phyloP scores from a whole-genome alignment of 2,113 vertebrate species.

The Carassius auratus region DNA sequence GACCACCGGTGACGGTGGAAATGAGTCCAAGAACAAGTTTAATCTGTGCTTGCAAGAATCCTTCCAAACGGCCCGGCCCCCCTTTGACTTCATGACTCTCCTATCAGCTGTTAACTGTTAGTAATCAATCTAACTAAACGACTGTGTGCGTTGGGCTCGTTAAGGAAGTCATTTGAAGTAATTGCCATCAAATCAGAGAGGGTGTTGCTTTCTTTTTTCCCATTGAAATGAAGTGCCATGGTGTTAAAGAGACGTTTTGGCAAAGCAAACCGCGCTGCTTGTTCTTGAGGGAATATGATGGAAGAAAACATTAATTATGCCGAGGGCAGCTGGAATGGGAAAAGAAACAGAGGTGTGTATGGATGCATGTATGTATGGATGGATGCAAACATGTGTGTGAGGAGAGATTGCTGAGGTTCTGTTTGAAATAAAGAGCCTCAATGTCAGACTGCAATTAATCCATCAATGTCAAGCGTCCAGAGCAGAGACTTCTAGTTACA shows the following conservation, averaged over 20 bases:
- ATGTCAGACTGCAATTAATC: constrained; percentile 67
- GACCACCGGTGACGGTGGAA: constrained; percentile 1
- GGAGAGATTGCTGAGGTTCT: constrained; percentile 48
- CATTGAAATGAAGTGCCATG: constrained; percentile 52
- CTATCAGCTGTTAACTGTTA: background rate
- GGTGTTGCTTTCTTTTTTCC: constrained; percentile 52
- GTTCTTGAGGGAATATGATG: constrained; percentile 61
- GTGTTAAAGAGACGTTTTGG: constrained; percentile 67
- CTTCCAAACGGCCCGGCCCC: background rate
- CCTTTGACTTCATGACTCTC: constrained; percentile 3
- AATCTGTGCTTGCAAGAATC: background rate
- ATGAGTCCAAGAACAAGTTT: constrained; percentile 5
- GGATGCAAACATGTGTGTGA: too few species aligned
- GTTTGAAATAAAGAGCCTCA: constrained; percentile 42
- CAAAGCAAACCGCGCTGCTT: constrained; percentile 61
- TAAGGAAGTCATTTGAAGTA: constrained; percentile 60
- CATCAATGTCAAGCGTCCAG: constrained; percentile 51
- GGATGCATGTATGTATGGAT: constrained; percentile 9
- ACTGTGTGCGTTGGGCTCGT: constrained; percentile 44
- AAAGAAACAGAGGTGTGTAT: constrained; percentile 48
- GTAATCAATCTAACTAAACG: constrained; percentile 28
- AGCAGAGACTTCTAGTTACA: constrained; percentile 47
- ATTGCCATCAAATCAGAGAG: constrained; percentile 65
- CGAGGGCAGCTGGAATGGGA: constrained; percentile 53
- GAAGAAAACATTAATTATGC: constrained; percentile 67